A percentile compares a stretch with the other conserved stretches of the same genome.
Conservation (phyloP, 1,140 invertebrate species). For the Belonocnema kinseyi region DNA sequence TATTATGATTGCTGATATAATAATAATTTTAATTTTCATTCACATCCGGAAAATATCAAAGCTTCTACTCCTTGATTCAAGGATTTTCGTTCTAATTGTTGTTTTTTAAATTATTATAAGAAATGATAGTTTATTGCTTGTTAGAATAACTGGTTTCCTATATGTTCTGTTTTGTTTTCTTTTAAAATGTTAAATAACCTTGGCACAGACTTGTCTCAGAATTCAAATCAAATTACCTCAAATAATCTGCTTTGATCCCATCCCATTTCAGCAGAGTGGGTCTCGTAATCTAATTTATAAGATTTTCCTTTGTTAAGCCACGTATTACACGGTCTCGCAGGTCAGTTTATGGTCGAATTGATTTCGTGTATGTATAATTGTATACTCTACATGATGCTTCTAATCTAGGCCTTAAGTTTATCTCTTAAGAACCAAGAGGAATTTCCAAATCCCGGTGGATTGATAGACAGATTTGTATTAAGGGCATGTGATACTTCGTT, state of each 20-base stretch:
- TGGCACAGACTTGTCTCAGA: not conserved
- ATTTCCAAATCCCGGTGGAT: not conserved
- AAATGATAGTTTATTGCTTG: too few relatives aligned
- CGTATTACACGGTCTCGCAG: constrained; percentile 33
- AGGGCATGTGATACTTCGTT: too few relatives aligned
- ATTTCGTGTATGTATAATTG: constrained; percentile 36
- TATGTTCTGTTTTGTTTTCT: too few relatives aligned
- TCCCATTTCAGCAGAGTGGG: constrained; percentile 34
- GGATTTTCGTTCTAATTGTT: too few relatives aligned
- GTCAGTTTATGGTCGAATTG: constrained; percentile 39
- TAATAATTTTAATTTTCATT: too few relatives aligned
- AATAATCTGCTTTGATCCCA: constrained; percentile 46
- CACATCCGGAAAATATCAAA: too few relatives aligned
- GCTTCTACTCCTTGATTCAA: too few relatives aligned
- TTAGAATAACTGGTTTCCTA: too few relatives aligned
- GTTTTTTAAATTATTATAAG: too few relatives aligned
- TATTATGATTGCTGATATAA: too few relatives aligned
- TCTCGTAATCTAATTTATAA: constrained; percentile 47
- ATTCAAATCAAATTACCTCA: constrained; percentile 47
- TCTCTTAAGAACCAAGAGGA: constrained; percentile 18
- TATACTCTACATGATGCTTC: not conserved
- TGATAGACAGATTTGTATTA: not conserved
- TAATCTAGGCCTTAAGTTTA: constrained; percentile 7
- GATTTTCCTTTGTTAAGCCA: constrained; percentile 32
- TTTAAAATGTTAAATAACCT: too few relatives aligned